Percentiles rank a stretch among this genome's conserved stretches.
These are phyloP conservation scores for Pseudachorutes palmiensis DNA, from an alignment of 1,140 invertebrate genomes.

Conservation along the genomic window DNA sequence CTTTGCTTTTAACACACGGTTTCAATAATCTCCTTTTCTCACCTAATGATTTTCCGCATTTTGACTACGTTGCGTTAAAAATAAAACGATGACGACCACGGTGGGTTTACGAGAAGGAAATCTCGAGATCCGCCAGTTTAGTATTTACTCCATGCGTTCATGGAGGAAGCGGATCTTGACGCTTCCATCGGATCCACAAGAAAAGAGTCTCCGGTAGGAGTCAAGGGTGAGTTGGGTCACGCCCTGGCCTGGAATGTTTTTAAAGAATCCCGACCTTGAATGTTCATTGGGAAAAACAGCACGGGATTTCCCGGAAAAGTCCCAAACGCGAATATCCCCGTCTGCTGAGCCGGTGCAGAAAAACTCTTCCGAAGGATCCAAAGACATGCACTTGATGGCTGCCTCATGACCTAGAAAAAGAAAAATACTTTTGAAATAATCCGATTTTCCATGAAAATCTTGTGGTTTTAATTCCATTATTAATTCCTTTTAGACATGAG, in stretches of 20 bases:
- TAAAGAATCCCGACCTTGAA: conserved; percentile 84
- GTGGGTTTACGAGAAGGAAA: too few species aligned
- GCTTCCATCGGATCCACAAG: conserved; percentile 95
- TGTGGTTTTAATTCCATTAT: background rate
- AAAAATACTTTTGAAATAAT: background rate
- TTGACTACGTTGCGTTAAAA: too few species aligned
- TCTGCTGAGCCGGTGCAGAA: conserved; percentile 97
- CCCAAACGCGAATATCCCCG: conserved; percentile 89
- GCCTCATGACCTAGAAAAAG: conserved; percentile 59
- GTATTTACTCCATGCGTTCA: background rate
- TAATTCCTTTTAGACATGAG: too few species aligned
- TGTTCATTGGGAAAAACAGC: conserved; percentile 77
- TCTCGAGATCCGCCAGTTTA: too few species aligned
- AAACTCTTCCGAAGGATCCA: conserved; percentile 91
- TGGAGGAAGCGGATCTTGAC: conserved; percentile 86
- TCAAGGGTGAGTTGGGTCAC: conserved; percentile 92
- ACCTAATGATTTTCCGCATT: too few species aligned
- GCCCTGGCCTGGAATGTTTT: conserved; percentile 83
- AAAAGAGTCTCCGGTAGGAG: conserved; percentile 76
- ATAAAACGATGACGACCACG: too few species aligned
- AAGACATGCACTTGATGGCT: conserved; percentile 85
- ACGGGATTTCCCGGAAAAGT: conserved; percentile 32
- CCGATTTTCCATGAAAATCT: background rate
- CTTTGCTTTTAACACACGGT: too few species aligned
- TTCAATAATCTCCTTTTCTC: too few species aligned